Evolutionary conservation across 2,113 vertebrate species (phyloP).

Genomic region (Rutilus rutilus): DNA sequence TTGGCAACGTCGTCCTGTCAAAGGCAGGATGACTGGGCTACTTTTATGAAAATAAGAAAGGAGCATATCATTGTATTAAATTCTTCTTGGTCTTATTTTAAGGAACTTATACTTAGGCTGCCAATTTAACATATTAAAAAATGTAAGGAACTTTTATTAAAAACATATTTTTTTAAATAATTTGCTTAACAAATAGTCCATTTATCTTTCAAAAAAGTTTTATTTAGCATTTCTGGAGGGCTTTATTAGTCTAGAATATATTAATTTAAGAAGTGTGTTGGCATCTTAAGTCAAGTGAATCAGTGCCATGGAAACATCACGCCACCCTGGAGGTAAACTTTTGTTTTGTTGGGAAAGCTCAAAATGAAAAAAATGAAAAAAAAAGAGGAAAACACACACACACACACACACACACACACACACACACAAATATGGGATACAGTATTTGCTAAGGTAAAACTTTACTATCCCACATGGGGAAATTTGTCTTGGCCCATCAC

Average conservation of each 20-base stretch:
- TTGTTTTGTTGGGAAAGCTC: neutral
- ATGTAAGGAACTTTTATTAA: neutral
- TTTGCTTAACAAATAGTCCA: neutral
- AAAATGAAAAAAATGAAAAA: neutral
- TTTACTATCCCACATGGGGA: no score
- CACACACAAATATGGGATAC: neutral
- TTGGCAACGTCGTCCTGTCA: neutral
- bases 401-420: no score
- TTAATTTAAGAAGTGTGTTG: conserved; percentile 16
- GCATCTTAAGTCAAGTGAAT: neutral
- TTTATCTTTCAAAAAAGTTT: no score
- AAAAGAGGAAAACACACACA: no score
- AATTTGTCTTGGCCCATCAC: no score
- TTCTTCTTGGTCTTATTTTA: neutral
- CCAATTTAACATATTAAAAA: neutral
- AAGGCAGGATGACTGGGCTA: neutral
- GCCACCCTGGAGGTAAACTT: neutral
- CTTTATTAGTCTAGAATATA: conserved; percentile 19
- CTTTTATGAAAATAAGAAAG: conserved; percentile 12
- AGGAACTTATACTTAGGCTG: neutral
- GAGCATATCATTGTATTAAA: neutral
- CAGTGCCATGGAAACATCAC: conserved; percentile 1
- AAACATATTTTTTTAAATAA: no score
- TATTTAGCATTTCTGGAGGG: conserved; percentile 16
- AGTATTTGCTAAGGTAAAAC: no score